Evolutionary conservation across 2,113 vertebrate species (phyloP).

Genomic region (Corvus cornix): DNA sequence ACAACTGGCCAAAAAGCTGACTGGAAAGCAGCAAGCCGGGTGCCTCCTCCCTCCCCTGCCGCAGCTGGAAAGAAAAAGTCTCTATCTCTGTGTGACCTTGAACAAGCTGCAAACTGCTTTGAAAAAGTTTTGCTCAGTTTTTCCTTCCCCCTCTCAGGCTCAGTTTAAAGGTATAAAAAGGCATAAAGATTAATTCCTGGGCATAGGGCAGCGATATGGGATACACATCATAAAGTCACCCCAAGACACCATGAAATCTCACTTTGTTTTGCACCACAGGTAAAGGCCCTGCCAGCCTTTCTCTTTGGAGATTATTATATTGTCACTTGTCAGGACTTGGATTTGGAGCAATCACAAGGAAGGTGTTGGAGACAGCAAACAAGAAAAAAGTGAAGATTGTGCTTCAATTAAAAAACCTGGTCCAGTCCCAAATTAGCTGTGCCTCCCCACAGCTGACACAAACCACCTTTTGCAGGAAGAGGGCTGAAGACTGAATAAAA

Average conservation of each 20-base stretch:
- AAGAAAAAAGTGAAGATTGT: not conserved
- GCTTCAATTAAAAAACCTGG: not conserved
- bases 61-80: too few relatives aligned
- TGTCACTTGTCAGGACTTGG: not conserved
- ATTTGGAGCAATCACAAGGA: not conserved
- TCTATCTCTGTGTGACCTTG: too few relatives aligned
- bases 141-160: too few relatives aligned
- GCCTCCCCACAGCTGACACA: not conserved
- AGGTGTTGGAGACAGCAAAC: not conserved
- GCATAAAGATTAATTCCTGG: too few relatives aligned
- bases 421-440: not conserved
- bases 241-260: not conserved
- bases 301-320: not conserved
- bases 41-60: too few relatives aligned
- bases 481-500: slow-evolving; percentile 1
- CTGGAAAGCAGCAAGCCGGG: too few relatives aligned
- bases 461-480: not conserved
- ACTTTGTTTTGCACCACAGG: not conserved
- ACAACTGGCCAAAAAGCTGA: too few relatives aligned
- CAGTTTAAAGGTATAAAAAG: too few relatives aligned
- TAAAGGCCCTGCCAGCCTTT: not conserved
- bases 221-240: too few relatives aligned
- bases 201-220: too few relatives aligned
- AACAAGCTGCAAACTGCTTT: too few relatives aligned
- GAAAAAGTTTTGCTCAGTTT: too few relatives aligned